Conservation (phyloP, 2,113 vertebrate genomes). For the Cyphomyrus discorhynchus region DNA sequence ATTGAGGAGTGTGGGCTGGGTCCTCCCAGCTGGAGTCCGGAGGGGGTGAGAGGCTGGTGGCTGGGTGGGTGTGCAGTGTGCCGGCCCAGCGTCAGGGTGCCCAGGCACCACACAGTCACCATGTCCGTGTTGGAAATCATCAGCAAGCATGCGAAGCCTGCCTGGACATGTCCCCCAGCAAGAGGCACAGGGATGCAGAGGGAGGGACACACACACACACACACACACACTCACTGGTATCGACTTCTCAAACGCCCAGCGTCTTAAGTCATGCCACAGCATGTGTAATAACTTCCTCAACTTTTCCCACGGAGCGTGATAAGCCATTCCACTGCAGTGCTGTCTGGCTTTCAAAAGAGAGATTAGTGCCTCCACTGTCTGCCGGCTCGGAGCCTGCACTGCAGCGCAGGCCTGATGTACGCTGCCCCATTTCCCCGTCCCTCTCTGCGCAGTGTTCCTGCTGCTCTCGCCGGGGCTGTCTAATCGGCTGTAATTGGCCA, state of each 20-base stretch:
- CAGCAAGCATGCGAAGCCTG: not conserved
- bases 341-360: conserved; percentile 4
- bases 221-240: not conserved
- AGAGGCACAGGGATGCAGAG: not conserved
- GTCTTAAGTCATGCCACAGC: not conserved
- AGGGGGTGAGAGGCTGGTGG: not conserved
- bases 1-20: not conserved
- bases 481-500: not conserved
- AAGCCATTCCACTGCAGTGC: not conserved
- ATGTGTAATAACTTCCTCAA: not conserved
- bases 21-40: not conserved
- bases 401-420: not conserved
- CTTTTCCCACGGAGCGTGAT: not conserved
- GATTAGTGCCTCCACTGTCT: not conserved
- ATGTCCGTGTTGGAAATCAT: not conserved
- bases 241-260: not conserved
- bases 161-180: not conserved
- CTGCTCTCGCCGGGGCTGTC: not conserved
- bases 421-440: not conserved
- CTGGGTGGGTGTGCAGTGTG: not conserved
- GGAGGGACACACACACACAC: not conserved
- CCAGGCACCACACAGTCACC: not conserved
- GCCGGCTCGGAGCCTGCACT: not conserved
- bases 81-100: not conserved
- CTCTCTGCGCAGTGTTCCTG: not conserved